phyloP scores from a whole-genome alignment of 2,113 vertebrate genomes.

The Leucopsar rothschildi region DNA sequence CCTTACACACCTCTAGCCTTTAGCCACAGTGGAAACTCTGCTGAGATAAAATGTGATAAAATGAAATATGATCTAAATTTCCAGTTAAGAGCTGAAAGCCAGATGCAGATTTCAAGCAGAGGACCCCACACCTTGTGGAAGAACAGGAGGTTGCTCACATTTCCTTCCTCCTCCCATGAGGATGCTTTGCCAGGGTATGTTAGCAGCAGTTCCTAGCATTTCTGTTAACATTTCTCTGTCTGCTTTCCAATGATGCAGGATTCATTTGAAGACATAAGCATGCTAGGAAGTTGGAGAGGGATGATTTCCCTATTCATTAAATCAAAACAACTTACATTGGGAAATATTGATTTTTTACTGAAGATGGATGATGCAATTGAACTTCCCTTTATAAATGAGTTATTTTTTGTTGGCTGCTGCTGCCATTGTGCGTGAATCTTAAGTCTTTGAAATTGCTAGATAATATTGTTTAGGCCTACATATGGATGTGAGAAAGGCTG shows the following conservation, averaged over 20 bases:
- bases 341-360: conserved; percentile 65
- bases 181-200: background rate
- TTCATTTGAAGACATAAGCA: background rate
- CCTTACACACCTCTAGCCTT: background rate
- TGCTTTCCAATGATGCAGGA: background rate
- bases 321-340: background rate
- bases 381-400: conserved; percentile 62
- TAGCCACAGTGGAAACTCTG: background rate
- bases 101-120: background rate
- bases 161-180: background rate
- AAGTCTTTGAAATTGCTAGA: background rate
- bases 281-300: background rate
- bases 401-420: conserved; percentile 52
- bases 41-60: background rate
- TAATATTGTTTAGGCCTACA: background rate
- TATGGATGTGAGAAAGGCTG: background rate
- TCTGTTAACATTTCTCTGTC: background rate
- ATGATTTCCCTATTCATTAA: conserved; percentile 52
- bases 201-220: background rate
- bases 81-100: background rate
- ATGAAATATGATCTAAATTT: background rate
- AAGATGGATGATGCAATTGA: conserved; percentile 40
- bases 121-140: background rate
- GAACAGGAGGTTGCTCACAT: background rate
- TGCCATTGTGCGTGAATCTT: background rate